These are phyloP conservation scores for Chiloscyllium plagiosum DNA, from an alignment of 2,113 vertebrate genomes.

Conservation along the genomic window DNA sequence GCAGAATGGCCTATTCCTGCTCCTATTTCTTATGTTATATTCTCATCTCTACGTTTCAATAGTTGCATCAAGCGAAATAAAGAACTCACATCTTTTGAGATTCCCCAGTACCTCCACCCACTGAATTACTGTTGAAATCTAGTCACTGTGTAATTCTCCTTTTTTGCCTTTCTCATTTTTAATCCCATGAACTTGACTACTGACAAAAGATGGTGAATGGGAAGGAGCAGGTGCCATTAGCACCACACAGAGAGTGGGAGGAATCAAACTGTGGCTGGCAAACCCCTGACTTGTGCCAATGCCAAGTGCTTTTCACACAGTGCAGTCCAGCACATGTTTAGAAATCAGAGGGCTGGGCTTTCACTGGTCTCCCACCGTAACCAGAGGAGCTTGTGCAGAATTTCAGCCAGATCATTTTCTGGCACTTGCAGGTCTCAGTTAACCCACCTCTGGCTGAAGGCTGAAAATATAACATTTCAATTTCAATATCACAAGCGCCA, in stretches of 20 bases:
- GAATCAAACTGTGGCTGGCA: neutral
- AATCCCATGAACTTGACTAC: neutral
- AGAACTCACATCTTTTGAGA: neutral
- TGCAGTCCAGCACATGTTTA: neutral
- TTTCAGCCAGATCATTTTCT: neutral
- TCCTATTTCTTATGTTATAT: neutral
- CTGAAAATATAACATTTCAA: neutral
- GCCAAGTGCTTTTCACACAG: neutral
- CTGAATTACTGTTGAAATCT: neutral
- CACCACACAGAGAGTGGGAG: neutral
- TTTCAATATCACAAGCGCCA: neutral
- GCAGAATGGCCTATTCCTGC: no score
- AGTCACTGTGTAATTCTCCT: conserved; percentile 14
- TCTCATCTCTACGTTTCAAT: neutral
- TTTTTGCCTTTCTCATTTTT: neutral
- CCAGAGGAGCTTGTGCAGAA: neutral
- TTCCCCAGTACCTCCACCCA: neutral
- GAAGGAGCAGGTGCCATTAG: conserved; percentile 6
- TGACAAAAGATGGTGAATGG: neutral
- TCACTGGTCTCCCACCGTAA: neutral
- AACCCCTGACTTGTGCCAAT: neutral
- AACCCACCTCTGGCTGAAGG: neutral
- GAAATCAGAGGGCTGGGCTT: neutral
- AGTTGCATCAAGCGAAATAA: neutral
- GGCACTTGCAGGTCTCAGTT: neutral